These are phyloP conservation scores for Vidua chalybeata DNA, from an alignment of 2,113 vertebrate genomes.

Conservation along the genomic window DNA sequence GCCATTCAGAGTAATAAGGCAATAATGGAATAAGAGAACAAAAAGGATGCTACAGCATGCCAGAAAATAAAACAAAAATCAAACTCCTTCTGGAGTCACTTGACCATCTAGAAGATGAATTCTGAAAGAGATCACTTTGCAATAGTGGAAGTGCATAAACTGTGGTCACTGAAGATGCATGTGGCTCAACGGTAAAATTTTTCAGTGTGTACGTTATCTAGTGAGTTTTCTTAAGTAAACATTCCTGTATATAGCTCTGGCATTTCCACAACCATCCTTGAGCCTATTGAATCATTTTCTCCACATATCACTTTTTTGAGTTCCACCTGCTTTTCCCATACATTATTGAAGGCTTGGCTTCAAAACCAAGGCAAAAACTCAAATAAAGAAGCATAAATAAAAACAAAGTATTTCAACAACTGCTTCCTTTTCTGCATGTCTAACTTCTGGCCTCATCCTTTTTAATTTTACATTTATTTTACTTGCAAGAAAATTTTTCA, in stretches of 20 bases:
- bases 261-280: background rate
- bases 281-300: background rate
- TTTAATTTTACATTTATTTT: background rate
- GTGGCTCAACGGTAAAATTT: background rate
- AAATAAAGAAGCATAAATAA: background rate
- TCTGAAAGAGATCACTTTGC: background rate
- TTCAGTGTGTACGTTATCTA: background rate
- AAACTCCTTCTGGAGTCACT: background rate
- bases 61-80: background rate
- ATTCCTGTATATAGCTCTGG: background rate
- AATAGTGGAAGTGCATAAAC: background rate
- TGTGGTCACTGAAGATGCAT: background rate
- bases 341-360: background rate
- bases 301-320: background rate
- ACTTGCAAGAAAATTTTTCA: background rate
- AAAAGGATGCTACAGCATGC: conserved; percentile 9
- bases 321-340: background rate
- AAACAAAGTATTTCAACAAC: background rate
- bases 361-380: background rate
- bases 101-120: background rate
- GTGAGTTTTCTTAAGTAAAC: background rate
- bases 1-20: background rate
- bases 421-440: background rate
- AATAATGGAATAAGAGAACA: conserved; percentile 29
- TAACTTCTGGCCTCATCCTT: background rate